Evolutionary conservation across 2,797 vertebrate species (phyloP).

Genomic region (Miichthys miiuy): DNA sequence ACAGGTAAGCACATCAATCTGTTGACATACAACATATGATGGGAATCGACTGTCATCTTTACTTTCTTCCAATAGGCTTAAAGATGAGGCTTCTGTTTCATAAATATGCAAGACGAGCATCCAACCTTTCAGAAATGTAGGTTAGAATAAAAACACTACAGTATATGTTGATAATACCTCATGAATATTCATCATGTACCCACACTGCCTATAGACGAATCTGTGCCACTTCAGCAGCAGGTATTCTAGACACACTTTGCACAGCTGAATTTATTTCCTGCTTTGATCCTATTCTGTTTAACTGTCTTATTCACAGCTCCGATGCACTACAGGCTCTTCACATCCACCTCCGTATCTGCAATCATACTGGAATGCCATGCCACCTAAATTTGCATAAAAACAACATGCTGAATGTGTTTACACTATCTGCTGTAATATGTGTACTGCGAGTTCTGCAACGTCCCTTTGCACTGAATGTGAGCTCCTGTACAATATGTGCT

Average conservation of each 20-base stretch:
- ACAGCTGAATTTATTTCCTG: constrained; percentile 40
- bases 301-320: constrained; percentile 49
- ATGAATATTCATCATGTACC: constrained; percentile 61
- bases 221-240: constrained; percentile 49
- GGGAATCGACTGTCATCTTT: constrained; percentile 36
- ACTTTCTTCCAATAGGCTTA: constrained; percentile 28
- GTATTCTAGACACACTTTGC: constrained; percentile 38
- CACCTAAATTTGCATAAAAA: constrained; percentile 72
- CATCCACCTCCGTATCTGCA: constrained; percentile 54
- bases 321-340: constrained; percentile 55
- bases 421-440: constrained; percentile 48
- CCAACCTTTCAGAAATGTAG: constrained; percentile 61
- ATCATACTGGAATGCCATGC: constrained; percentile 54
- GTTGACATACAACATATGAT: not conserved
- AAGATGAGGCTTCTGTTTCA: constrained; percentile 29
- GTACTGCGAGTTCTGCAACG: constrained; percentile 18
- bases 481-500: constrained; percentile 34
- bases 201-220: constrained; percentile 43
- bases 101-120: constrained; percentile 58
- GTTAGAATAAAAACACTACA: constrained; percentile 62
- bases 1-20: constrained; percentile 12
- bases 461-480: constrained; percentile 28
- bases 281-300: constrained; percentile 60
- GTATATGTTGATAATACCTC: constrained; percentile 52
- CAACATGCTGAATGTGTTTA: constrained; percentile 66